Evolutionary conservation across 1,140 invertebrate species (phyloP).

Genomic region (Heliconius himera): DNA sequence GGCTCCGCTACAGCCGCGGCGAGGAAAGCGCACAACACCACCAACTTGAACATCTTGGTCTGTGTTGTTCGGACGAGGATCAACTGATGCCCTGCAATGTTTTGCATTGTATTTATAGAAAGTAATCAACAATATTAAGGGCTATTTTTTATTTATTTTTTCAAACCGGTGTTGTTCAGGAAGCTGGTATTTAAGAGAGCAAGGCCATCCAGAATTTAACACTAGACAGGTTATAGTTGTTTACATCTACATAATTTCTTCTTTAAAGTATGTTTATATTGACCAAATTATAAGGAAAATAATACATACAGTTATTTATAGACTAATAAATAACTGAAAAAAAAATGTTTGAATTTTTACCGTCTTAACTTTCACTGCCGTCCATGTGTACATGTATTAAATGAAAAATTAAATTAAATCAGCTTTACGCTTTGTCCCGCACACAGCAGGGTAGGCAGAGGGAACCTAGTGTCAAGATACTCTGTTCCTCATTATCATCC

Average conservation of each 20-base stretch:
- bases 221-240: conserved; percentile 61
- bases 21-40: conserved; percentile 83
- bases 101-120: conserved; percentile 71
- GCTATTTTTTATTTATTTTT: conserved; percentile 54
- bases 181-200: conserved; percentile 72
- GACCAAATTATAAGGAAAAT: neutral
- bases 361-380: too few species aligned
- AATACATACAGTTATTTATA: neutral
- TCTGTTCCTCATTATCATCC: too few species aligned
- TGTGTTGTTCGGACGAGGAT: conserved; percentile 63
- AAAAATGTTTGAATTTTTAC: too few species aligned
- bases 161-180: conserved; percentile 71
- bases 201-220: conserved; percentile 58
- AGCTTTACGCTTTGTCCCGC: too few species aligned
- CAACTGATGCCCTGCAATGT: conserved; percentile 65
- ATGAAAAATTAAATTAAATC: too few species aligned
- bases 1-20: conserved; percentile 76
- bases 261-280: neutral
- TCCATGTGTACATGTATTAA: too few species aligned
- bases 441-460: too few species aligned
- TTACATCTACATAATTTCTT: conserved; percentile 1
- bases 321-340: neutral
- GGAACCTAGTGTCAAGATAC: too few species aligned
- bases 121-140: conserved; percentile 63
- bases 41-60: conserved; percentile 83